These are phyloP conservation scores for Menidia beryllina DNA, from an alignment of 2,113 vertebrate species.

Conservation along the genomic window DNA sequence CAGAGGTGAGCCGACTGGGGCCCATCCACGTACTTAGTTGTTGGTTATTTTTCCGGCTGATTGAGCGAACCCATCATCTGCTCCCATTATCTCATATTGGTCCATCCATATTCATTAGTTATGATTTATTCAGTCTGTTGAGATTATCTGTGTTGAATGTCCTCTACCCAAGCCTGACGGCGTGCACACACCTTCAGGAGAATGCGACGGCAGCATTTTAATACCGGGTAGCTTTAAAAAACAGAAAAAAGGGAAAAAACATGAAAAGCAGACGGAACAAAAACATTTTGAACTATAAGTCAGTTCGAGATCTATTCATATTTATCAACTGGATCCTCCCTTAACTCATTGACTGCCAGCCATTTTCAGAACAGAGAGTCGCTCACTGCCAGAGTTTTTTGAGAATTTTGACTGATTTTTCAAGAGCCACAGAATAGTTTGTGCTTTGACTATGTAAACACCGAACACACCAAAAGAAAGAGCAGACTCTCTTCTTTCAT, in stretches of 20 bases:
- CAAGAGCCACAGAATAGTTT: too few relatives aligned
- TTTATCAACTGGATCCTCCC: slow-evolving; percentile 35
- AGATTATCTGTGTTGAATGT: slow-evolving; percentile 3
- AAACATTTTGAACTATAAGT: slow-evolving; percentile 20
- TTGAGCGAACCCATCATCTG: background rate
- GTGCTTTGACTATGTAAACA: too few relatives aligned
- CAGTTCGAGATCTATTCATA: slow-evolving; percentile 38
- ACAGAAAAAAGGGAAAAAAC: background rate
- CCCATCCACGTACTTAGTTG: background rate
- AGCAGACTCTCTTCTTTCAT: too few relatives aligned
- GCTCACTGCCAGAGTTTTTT: too few relatives aligned
- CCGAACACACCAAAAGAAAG: too few relatives aligned
- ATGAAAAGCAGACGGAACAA: background rate
- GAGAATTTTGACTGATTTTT: too few relatives aligned
- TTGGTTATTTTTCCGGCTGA: background rate
- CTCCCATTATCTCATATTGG: background rate
- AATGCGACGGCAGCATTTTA: background rate
- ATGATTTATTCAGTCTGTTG: too few relatives aligned
- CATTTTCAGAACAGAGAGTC: too few relatives aligned
- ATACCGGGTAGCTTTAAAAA: too few relatives aligned
- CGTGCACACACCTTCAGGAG: slow-evolving; percentile 3
- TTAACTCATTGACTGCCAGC: too few relatives aligned
- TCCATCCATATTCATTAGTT: background rate
- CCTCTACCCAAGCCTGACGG: slow-evolving; percentile 4
- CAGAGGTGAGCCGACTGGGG: background rate